Evolutionary conservation across 2,888 invertebrate species (phyloP).

Genomic region (Rotaria macrura): DNA sequence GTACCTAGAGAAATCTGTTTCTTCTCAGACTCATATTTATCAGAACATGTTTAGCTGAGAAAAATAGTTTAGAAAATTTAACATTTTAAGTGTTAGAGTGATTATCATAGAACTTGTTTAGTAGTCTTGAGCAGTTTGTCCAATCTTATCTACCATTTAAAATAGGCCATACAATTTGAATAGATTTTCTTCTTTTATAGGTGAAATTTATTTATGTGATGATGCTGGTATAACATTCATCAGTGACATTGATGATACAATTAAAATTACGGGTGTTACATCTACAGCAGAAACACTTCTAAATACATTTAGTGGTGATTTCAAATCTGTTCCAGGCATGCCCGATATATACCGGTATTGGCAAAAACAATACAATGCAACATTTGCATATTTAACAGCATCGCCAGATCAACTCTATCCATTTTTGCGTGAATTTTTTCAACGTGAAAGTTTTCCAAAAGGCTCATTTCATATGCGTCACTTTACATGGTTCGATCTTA

Average conservation of each 20-base stretch:
- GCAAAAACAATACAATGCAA: not conserved
- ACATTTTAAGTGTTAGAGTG: too few species aligned
- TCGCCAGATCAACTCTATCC: not conserved
- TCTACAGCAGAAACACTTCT: not conserved
- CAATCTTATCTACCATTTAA: too few species aligned
- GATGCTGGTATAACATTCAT: not conserved
- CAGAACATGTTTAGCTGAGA: too few species aligned
- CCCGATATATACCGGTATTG: not conserved
- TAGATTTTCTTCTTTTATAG: not conserved
- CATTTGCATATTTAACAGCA: not conserved
- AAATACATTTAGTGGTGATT: not conserved
- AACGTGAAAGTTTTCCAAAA: not conserved
- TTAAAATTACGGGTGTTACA: not conserved
- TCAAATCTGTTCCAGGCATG: not conserved
- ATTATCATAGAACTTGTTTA: too few species aligned
- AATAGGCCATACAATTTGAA: not conserved
- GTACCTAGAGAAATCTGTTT: too few species aligned
- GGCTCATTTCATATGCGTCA: not conserved
- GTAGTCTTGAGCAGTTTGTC: too few species aligned
- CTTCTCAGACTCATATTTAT: too few species aligned
- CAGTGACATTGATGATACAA: slow-evolving; percentile 6
- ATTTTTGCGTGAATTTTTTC: not conserved
- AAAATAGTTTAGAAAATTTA: too few species aligned
- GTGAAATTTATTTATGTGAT: slow-evolving; percentile 4
- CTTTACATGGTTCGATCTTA: not conserved